Percentiles rank a stretch among this genome's conserved stretches.
Evolutionary conservation across 2,888 invertebrate genomes (phyloP).

Genomic region (Philereme transversata): DNA sequence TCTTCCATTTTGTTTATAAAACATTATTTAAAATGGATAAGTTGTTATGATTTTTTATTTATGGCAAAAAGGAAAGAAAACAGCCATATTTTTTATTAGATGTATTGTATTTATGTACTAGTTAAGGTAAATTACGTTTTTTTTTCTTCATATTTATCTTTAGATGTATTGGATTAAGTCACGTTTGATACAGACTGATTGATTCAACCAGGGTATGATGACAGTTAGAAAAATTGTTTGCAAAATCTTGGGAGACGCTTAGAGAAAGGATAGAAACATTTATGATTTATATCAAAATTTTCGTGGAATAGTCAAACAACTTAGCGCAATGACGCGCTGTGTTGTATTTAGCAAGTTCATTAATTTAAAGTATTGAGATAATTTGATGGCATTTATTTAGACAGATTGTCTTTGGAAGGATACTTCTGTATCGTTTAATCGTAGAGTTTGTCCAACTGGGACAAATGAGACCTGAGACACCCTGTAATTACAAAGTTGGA

Average conservation of each 20-base stretch:
- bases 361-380: not conserved
- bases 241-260: constrained; percentile 9
- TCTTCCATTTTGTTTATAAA: constrained; percentile 47
- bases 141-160: constrained; percentile 15
- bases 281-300: not conserved
- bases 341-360: not conserved
- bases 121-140: constrained; percentile 24
- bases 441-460: too few relatives aligned
- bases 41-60: constrained; percentile 31
- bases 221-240: constrained; percentile 18
- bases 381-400: not conserved
- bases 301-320: not conserved
- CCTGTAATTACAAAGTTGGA: not conserved
- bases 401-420: too few relatives aligned
- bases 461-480: not conserved
- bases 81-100: constrained; percentile 34
- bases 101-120: constrained; percentile 27
- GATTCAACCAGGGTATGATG: constrained; percentile 46
- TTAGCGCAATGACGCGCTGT: not conserved
- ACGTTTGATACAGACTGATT: constrained; percentile 42
- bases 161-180: constrained; percentile 13
- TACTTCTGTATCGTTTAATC: too few relatives aligned
- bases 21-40: constrained; percentile 22
- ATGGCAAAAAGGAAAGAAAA: constrained; percentile 37
- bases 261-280: not conserved